phyloP scores from a whole-genome alignment of 2,797 vertebrate species.

The Sphenopsis melanotis region DNA sequence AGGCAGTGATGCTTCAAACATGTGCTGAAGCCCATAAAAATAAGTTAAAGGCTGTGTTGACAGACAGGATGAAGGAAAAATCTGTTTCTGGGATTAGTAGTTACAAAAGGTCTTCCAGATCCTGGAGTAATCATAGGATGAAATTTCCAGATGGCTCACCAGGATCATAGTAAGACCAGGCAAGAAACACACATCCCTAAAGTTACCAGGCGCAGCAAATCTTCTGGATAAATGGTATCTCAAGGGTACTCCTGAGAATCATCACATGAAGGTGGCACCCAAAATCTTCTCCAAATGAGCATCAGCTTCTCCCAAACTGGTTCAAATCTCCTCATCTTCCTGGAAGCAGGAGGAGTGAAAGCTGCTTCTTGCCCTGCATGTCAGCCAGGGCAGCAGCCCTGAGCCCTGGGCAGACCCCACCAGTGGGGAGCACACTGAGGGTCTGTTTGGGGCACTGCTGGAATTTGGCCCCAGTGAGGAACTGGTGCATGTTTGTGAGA shows the following conservation, averaged over 20 bases:
- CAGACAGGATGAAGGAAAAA: slow-evolving; percentile 63
- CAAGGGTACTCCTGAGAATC: background rate
- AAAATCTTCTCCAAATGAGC: background rate
- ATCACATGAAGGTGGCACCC: background rate
- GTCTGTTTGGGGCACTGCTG: background rate
- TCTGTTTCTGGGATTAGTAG: slow-evolving; percentile 65
- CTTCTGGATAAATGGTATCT: background rate
- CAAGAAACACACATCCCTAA: background rate
- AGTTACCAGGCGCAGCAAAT: background rate
- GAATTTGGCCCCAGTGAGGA: background rate
- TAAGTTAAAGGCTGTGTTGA: slow-evolving; percentile 59
- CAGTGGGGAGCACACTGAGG: background rate
- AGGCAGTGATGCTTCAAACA: slow-evolving; percentile 52
- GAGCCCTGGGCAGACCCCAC: rapidly evolving
- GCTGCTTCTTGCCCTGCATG: background rate
- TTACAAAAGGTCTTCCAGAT: slow-evolving; percentile 60
- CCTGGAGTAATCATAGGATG: slow-evolving; percentile 19
- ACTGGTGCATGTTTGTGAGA: background rate
- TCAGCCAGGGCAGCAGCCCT: background rate
- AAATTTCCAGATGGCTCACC: slow-evolving; percentile 53
- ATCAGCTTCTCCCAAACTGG: background rate
- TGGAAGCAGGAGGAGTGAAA: background rate
- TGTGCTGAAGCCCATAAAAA: slow-evolving; percentile 51
- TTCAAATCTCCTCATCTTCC: background rate
- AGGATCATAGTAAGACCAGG: background rate